Conservation (phyloP, 2,888 invertebrate species). For the Apamea monoglypha region DNA sequence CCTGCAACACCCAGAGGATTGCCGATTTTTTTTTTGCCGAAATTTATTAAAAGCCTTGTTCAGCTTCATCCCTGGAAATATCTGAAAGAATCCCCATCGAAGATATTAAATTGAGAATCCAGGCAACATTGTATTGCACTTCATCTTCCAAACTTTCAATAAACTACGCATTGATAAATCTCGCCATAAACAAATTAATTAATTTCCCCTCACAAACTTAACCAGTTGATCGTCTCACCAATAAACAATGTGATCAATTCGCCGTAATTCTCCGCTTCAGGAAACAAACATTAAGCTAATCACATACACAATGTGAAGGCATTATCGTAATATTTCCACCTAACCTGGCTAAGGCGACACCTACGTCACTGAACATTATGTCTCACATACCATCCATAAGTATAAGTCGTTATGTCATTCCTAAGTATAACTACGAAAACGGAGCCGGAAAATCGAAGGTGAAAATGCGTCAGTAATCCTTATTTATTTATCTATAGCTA, state of each 20-base stretch:
- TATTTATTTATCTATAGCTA: conserved; percentile 29
- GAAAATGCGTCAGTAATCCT: conserved; percentile 66
- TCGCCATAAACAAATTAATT: neutral
- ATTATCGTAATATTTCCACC: conserved; percentile 65
- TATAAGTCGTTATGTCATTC: conserved; percentile 74
- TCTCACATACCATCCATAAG: conserved; percentile 66
- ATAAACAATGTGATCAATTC: conserved; percentile 49
- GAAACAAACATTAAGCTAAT: conserved; percentile 66
- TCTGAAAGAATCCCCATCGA: neutral
- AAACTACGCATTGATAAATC: neutral
- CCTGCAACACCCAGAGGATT: neutral
- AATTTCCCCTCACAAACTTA: neutral
- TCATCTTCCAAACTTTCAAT: neutral
- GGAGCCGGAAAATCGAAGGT: conserved; percentile 69
- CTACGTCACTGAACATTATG: conserved; percentile 76
- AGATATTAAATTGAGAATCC: neutral
- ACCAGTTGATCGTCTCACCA: conserved; percentile 15
- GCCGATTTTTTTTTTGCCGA: no score
- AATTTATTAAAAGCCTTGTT: neutral
- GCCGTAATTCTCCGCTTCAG: conserved; percentile 50
- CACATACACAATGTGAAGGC: conserved; percentile 64
- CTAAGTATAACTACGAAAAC: conserved; percentile 72
- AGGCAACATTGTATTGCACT: neutral
- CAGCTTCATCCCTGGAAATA: neutral
- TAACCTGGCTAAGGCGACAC: conserved; percentile 59